Base-by-base conservation (phyloP, 2,888 invertebrate species). In the Ectobius pallidus region DNA sequence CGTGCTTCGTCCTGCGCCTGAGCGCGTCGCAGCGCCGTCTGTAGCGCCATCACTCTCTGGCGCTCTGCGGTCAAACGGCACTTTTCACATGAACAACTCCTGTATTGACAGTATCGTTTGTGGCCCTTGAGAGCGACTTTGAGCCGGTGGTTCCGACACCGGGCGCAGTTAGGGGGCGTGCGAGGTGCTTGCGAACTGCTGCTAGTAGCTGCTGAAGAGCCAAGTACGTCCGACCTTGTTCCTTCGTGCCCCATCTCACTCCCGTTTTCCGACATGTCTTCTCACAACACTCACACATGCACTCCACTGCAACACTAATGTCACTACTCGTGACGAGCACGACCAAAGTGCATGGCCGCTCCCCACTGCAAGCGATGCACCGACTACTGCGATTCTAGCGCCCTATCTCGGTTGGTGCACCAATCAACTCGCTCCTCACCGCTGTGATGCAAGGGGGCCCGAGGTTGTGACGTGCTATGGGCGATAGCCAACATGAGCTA, bases 61-160 rank as follows among this genome's bases (percentile, higher is more conserved):
- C 96, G 85, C 80, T 95, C 94, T 0, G 93, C 92, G 0, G 96
- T 95, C 73, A 95, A 85, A 75, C 91, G 89, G 82, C 97, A 97
- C 84, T 94, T 94, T 77, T 92, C 91, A 84, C 97, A 97, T 75
- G 86, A 88, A 84, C 96, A 96, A 81, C 89, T 87, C 76, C 94
- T 90, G 84, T 88, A 96, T 80, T 90, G 89, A 87, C 97, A 97
- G 84, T 95, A 95, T 34, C 95, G 88, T 83, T 97, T 97, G 86
- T 97, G 97, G 18, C 95, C 96, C 84, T 95, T 95, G 76, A 96
- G 87, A 83, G 91, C 90, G 77, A 94, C 91, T 82, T 94, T 94
- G 80, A 94, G 87, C n/a, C 92, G 89, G 84, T 97, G 97, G 86
- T 96, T 96, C 74, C 95, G 88, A 83, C 97, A 97, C 32, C 96